Evolutionary conservation across 2,113 vertebrate species (phyloP), one percentile per base, ranked within the genome.

Genomic region (Coptodon rendalli): DNA sequence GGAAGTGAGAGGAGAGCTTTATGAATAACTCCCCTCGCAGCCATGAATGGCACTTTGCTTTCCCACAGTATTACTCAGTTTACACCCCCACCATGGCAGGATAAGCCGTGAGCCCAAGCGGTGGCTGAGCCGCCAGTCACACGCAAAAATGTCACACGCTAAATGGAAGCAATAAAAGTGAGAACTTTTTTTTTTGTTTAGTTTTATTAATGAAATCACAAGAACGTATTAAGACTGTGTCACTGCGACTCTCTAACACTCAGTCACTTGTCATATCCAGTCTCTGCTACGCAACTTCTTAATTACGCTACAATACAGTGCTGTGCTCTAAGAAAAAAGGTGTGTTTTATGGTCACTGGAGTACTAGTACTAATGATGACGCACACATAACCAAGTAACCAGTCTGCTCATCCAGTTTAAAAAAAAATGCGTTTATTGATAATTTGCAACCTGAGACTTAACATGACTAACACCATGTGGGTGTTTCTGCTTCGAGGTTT

Each of bases 21-120:
- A 91, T 90, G 94, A 96, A 96, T 95, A 95, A 93, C 89, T 93
- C 89, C 87, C 87, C 89, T 88, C 79, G 61, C 86, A 93, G 91
- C 87, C 61, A 88, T 95, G 93, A 96, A 95, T 92, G 94, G 90
- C 90, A 94, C 89, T 90, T 88, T 87, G 85, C 87, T 92, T 95
- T 94, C 93, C 92, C 90, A 94, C 93, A 92, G 83, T 90, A 91
- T 92, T 92, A 89, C 90, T 92, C 92, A 87, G 91, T 91, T 91
- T 89, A 89, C 93, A 90, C 95, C 91, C 94, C 94, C 95, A 92
- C 83, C 92, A 89, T 89, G 92, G 90, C 89, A 93, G 90, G 89
- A 91, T 86, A 90, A 91, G 89, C 93, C 83, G 86, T 34, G 27
- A 66, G 85, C 88, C 89, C 86, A 81, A 82, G 61, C 84, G 83